Percentiles rank a stretch among this genome's conserved stretches.
phyloP scores from a whole-genome alignment of 2,797 vertebrate genomes.

The Poecile montanus region DNA sequence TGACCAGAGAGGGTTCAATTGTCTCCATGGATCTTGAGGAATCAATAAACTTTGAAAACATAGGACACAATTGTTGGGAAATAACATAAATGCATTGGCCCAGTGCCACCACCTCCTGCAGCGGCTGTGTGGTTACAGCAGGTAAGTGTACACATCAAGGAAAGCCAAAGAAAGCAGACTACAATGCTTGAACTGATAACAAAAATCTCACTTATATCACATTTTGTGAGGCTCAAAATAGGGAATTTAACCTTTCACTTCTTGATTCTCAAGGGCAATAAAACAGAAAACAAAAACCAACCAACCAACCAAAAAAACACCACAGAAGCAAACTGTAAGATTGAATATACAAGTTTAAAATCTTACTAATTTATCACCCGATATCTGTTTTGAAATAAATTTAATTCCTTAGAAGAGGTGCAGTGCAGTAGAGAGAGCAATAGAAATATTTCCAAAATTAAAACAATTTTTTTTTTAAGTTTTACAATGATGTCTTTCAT shows the following conservation, averaged over 20 bases:
- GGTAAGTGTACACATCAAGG: background rate
- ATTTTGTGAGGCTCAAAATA: background rate
- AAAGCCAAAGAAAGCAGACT: background rate
- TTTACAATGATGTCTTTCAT: background rate
- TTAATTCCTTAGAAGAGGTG: background rate
- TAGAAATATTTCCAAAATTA: background rate
- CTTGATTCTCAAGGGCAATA: background rate
- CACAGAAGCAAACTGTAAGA: background rate
- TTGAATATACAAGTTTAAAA: background rate
- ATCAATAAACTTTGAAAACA: background rate
- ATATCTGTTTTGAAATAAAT: background rate
- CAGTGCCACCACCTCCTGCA: background rate
- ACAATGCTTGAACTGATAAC: background rate
- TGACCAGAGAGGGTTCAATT: background rate
- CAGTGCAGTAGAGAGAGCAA: background rate
- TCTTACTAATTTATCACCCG: background rate
- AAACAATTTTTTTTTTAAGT: background rate
- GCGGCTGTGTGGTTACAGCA: background rate
- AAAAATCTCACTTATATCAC: background rate
- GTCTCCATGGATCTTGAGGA: background rate
- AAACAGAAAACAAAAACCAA: background rate
- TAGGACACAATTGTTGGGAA: background rate
- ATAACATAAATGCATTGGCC: background rate
- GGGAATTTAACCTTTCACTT: background rate
- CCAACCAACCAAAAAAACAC: fast-evolving